phyloP scores from a whole-genome alignment of 2,113 vertebrate species.

The Muntiacus reevesi region DNA sequence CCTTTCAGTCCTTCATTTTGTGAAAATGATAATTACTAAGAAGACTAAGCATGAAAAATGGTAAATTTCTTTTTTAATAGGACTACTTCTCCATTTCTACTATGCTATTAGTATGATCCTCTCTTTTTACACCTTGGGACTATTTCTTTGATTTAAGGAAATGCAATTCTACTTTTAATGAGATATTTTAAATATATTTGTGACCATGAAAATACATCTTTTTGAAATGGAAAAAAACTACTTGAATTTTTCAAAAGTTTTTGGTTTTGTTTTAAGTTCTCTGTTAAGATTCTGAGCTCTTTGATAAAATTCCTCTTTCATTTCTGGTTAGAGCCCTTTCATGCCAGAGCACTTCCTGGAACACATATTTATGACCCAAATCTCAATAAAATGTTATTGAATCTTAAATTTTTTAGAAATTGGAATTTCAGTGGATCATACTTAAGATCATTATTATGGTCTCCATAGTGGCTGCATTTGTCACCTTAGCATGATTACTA shows the following conservation, averaged over 20 bases:
- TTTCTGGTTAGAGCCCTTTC: neutral
- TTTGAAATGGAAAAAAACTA: neutral
- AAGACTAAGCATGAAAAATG: neutral
- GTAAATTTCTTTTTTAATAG: neutral
- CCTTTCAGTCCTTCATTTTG: neutral
- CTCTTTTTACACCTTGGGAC: neutral
- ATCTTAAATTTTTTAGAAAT: constrained; percentile 28
- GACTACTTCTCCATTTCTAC: neutral
- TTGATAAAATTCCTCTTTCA: neutral
- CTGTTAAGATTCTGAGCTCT: neutral
- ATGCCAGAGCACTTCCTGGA: neutral
- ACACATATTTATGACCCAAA: neutral
- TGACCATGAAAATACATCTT: neutral
- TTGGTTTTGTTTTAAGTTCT: constrained; percentile 11
- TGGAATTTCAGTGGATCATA: neutral
- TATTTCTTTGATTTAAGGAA: constrained; percentile 12
- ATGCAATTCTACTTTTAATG: neutral
- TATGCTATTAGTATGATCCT: neutral
- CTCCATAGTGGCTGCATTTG: neutral
- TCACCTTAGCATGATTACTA: neutral
- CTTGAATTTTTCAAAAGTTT: neutral
- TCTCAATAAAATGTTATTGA: neutral
- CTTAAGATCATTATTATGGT: neutral
- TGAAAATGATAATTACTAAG: neutral
- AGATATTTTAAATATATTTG: neutral